Percentiles rank a stretch among this genome's conserved stretches.
Conservation (phyloP, 2,113 vertebrate genomes). For the Corvus hawaiiensis region DNA sequence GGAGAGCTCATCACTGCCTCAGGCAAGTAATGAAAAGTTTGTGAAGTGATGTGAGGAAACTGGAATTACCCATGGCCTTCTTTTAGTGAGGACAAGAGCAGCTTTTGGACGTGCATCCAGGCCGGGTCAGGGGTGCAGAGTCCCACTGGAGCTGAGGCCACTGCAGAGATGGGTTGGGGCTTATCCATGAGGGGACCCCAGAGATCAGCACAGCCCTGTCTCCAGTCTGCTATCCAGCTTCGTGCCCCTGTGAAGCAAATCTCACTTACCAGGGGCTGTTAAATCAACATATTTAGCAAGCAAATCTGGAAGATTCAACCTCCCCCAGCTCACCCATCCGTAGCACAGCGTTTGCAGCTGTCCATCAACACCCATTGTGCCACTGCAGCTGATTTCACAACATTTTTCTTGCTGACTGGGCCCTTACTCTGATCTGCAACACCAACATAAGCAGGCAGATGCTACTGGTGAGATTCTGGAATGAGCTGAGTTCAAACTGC, state of each 20-base stretch:
- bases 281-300: background rate
- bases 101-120: background rate
- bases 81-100: background rate
- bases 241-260: background rate
- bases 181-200: background rate
- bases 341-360: background rate
- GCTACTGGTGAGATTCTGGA: background rate
- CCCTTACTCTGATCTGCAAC: background rate
- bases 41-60: background rate
- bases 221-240: background rate
- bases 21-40: background rate
- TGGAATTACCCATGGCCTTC: background rate
- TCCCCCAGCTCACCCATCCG: background rate
- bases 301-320: background rate
- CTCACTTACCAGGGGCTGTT: background rate
- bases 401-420: constrained; percentile 35
- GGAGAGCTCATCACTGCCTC: background rate
- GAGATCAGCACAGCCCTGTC: background rate
- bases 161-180: background rate
- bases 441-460: constrained; percentile 19
- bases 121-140: background rate
- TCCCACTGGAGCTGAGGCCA: background rate
- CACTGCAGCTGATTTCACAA: background rate
- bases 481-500: background rate
- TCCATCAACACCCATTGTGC: constrained; percentile 11